These are phyloP conservation scores for Strix occidentalis DNA, from an alignment of 2,797 vertebrate genomes.

Conservation along the genomic window DNA sequence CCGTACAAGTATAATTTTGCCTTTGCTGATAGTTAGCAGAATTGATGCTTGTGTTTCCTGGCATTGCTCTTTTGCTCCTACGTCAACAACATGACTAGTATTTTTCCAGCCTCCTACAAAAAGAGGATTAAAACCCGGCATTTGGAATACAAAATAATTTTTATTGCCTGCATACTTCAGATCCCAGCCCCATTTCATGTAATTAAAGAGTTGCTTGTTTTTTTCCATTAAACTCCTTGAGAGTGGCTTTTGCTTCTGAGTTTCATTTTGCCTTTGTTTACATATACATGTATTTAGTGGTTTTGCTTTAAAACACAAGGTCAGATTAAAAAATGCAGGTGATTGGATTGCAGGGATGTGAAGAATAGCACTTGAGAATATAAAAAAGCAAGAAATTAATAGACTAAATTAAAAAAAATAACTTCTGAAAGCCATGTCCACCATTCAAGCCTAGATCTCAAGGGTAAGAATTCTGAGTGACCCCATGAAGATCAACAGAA, in stretches of 20 bases:
- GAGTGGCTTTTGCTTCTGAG: background rate
- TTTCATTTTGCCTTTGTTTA: background rate
- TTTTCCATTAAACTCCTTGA: background rate
- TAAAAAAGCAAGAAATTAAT: background rate
- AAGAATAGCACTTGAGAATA: background rate
- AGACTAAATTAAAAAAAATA: background rate
- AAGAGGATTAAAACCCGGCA: background rate
- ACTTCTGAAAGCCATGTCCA: background rate
- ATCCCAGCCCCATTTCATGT: background rate
- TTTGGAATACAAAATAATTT: background rate
- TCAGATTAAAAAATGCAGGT: background rate
- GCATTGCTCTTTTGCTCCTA: background rate
- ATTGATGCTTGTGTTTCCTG: background rate
- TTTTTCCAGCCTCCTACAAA: background rate
- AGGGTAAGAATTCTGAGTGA: background rate
- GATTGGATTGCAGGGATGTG: background rate
- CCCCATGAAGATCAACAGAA: background rate
- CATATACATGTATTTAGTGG: fast-evolving
- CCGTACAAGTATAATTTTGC: background rate
- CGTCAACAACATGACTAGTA: background rate
- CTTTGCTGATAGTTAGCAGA: background rate
- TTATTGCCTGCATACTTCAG: background rate
- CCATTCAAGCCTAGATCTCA: background rate
- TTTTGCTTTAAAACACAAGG: background rate
- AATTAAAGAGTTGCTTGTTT: background rate